These are phyloP conservation scores for Eulemur rubriventer DNA, from an alignment of 2,797 vertebrate genomes.

Conservation along the genomic window DNA sequence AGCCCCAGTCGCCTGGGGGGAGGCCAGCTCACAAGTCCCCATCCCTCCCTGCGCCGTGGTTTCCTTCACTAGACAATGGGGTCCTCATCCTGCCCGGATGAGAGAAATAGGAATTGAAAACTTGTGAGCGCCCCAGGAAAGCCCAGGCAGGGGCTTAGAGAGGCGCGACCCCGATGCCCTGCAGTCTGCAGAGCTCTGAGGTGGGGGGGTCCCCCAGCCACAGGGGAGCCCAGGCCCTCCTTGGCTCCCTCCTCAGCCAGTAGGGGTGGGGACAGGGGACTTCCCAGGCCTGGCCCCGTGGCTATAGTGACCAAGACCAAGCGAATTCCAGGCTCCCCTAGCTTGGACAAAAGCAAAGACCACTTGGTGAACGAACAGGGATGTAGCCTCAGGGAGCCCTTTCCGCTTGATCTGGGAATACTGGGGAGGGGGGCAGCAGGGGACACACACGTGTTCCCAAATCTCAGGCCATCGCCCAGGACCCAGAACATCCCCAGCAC, in stretches of 20 bases:
- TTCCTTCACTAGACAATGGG: neutral
- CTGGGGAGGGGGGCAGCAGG: neutral
- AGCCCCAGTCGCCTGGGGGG: neutral
- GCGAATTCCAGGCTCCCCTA: constrained; percentile 80
- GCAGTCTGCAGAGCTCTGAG: neutral
- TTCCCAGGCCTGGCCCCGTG: constrained; percentile 72
- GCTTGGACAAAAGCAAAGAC: constrained; percentile 56
- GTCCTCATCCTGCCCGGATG: neutral
- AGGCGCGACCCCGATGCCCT: neutral
- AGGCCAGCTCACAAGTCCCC: neutral
- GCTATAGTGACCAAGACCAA: constrained; percentile 85
- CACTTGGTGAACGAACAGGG: neutral
- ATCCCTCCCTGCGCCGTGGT: neutral
- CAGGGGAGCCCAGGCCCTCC: neutral
- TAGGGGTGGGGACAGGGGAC: neutral
- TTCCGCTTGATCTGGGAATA: neutral
- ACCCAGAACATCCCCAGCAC: neutral
- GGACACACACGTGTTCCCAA: neutral
- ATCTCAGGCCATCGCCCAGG: neutral
- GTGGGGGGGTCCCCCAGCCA: neutral
- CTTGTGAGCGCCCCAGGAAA: neutral
- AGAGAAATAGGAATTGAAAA: neutral
- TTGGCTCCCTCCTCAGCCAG: neutral
- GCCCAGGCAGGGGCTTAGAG: neutral
- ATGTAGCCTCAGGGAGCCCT: constrained; percentile 4